Evolutionary conservation across 2,888 invertebrate species (phyloP), one percentile per base, ranked within the genome.

Genomic region (Drosophila mimica): DNA sequence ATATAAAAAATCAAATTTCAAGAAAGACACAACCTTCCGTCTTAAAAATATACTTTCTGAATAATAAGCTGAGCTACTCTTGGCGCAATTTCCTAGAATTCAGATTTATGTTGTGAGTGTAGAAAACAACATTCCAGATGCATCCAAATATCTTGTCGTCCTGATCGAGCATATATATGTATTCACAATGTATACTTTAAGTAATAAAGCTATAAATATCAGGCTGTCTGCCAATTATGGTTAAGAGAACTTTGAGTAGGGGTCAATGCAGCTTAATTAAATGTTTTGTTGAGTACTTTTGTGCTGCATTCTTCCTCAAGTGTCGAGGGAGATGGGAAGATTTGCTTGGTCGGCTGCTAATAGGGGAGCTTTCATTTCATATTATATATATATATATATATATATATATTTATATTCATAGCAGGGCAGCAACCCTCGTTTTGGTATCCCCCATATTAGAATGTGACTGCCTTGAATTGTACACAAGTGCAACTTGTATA

Each of bases 261-360:
- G 88, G 79, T 89, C 79, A 89, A 70, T 78, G 82, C 61, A 70
- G 76, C 79, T 84, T 68, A 82, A 81, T 87, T 73, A 84, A 87
- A 73, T 74, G 72, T 52, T 52, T 60, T 38, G 54, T 68, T 65
- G 57, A 58, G 52, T 51, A 54, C 70, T 63, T 53, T 52, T 67
- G 54, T 73, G 58, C 51, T 73, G 58, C 51, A 53, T 33, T 43
- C 49, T 67, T 53, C 49, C 48, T 70, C 51, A 54, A 67, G 61
- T 72, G 59, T 63, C 40, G 48, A 53, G 49, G 51, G 59, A 17
- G 13, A 17, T 11, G 20, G 9, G 34, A n/a, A 38, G 53, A 15
- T 34, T 34, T 15, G 5, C 8, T 28, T 54, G 31, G 43, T 30
- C 36, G 46, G n/a, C 51, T 62, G 34, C 49, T 62, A 33, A 53